phyloP scores from a whole-genome alignment of 2,888 invertebrate genomes.

The Parthenolecanium corni region DNA sequence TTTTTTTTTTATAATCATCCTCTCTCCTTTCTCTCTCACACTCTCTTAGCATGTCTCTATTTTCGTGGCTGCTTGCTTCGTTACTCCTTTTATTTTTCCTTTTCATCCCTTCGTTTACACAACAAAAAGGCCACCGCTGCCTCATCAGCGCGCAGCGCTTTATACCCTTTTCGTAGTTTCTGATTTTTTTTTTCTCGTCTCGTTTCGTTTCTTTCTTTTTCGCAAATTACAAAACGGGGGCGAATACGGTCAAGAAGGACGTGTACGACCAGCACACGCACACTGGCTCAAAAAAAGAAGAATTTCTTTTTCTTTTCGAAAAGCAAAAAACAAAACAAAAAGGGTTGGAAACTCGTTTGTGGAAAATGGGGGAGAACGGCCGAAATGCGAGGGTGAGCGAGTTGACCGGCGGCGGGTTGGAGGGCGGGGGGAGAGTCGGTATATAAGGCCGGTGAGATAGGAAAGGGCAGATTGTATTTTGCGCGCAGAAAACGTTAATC shows the following conservation, averaged over 20 bases:
- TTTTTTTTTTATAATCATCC: background rate
- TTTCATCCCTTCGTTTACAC: slow-evolving; percentile 3
- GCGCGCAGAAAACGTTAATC: slow-evolving; percentile 14
- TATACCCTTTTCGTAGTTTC: background rate
- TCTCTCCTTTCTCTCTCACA: too few relatives aligned
- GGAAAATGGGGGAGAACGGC: background rate
- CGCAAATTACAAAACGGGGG: slow-evolving; percentile 4
- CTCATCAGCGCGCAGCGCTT: background rate
- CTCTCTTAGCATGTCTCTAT: background rate
- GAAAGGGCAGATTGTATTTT: background rate
- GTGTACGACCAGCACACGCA: background rate
- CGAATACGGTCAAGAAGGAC: slow-evolving; percentile 7
- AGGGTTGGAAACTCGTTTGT: slow-evolving; percentile 8
- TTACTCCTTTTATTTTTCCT: background rate
- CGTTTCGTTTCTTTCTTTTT: background rate
- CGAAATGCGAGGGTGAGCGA: background rate
- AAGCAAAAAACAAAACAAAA: too few relatives aligned
- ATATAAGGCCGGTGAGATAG: background rate
- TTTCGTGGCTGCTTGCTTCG: background rate
- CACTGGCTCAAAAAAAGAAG: slow-evolving; percentile 12
- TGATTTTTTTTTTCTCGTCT: background rate
- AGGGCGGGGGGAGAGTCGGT: background rate
- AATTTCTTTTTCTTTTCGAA: slow-evolving; percentile 21
- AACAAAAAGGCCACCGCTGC: slow-evolving; percentile 10
- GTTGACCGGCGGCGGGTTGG: background rate